Evolutionary conservation across 2,113 vertebrate species (phyloP).

Genomic region (Cottus gobio): DNA sequence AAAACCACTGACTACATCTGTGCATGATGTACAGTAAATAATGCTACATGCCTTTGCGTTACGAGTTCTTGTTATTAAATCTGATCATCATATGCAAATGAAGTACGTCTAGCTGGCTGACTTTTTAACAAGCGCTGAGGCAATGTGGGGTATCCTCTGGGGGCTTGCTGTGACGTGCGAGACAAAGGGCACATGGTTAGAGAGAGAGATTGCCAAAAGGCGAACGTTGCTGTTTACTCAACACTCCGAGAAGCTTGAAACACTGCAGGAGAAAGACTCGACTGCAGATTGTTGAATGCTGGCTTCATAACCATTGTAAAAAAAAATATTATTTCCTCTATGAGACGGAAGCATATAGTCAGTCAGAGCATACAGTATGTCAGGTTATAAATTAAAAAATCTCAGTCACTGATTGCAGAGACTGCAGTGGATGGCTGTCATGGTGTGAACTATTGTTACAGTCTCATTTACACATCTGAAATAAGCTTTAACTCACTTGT

Average conservation of each 20-base stretch:
- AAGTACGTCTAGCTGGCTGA: neutral
- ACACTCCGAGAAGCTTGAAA: neutral
- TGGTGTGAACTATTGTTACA: conserved; percentile 44
- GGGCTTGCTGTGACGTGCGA: neutral
- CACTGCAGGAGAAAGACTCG: neutral
- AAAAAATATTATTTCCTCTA: neutral
- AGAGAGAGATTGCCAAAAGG: neutral
- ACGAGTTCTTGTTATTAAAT: too few relatives aligned
- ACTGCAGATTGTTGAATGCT: neutral
- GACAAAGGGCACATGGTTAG: neutral
- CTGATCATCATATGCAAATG: neutral
- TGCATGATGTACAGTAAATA: neutral
- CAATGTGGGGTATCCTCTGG: neutral
- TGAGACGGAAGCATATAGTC: neutral
- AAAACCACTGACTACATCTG: neutral
- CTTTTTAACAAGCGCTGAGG: neutral
- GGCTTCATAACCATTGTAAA: neutral
- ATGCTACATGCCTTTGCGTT: neutral
- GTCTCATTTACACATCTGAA: conserved; percentile 19
- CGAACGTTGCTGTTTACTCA: neutral
- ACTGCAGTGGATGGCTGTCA: neutral
- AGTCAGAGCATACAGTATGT: neutral
- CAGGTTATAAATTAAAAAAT: neutral
- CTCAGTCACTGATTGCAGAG: neutral
- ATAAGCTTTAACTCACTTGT: conserved; percentile 40